Evolutionary conservation across 2,888 invertebrate species (phyloP).

Genomic region (Bombylius major): DNA sequence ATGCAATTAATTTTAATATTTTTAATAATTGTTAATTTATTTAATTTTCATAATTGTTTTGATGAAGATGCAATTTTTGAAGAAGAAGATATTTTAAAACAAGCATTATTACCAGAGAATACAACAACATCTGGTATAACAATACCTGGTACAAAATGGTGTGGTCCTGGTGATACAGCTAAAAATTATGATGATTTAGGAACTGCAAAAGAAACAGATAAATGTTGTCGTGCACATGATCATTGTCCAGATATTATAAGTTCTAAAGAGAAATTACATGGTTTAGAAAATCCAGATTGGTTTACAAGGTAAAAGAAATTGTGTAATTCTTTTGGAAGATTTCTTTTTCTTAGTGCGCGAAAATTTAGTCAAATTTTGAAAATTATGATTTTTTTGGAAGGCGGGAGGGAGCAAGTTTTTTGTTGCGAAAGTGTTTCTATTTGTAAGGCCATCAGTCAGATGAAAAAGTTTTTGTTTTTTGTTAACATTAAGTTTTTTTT

Average conservation of each 20-base stretch:
- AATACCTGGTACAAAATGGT: constrained; percentile 77
- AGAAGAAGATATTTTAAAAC: constrained; percentile 32
- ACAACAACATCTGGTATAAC: constrained; percentile 22
- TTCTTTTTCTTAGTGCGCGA: not conserved
- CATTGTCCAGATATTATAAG: constrained; percentile 32
- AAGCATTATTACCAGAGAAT: constrained; percentile 25
- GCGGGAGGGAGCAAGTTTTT: no score
- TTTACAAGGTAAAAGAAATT: constrained; percentile 28
- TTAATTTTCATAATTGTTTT: not conserved
- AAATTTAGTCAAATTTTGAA: no score
- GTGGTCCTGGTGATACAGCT: constrained; percentile 76
- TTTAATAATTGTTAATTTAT: no score
- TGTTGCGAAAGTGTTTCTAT: no score
- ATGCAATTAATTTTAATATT: no score
- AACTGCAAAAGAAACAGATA: constrained; percentile 64
- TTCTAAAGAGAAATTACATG: constrained; percentile 22
- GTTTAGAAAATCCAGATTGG: constrained; percentile 27
- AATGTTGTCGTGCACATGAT: constrained; percentile 81
- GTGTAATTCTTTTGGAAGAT: no score
- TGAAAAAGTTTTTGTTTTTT: no score
- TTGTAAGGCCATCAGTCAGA: no score
- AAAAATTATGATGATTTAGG: constrained; percentile 69
- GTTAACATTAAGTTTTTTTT: no score
- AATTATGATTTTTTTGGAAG: no score
- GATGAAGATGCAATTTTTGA: constrained; percentile 32